Evolutionary conservation across 2,888 invertebrate genomes (phyloP), one percentile per base, ranked within the genome.

Genomic region (Ganaspis brasiliensis): DNA sequence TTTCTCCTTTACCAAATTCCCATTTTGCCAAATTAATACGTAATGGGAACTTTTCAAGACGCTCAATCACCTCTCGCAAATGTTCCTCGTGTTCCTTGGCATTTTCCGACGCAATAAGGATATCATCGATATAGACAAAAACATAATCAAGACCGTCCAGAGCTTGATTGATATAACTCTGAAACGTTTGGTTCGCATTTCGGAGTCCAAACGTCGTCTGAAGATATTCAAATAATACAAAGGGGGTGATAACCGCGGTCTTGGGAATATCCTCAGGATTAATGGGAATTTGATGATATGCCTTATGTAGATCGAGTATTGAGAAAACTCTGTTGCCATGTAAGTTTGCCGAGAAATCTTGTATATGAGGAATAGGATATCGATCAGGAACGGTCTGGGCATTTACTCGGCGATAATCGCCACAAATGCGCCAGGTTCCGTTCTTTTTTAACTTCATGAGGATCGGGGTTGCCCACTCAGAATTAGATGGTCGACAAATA

Each of bases 401-500:
- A 56, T 77, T 74, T 1, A 77, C 70, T 10, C 37, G 35, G n/a
- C 74, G 37, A 52, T 67, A 78, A n/a, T 78, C n/a, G n/a, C n/a
- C n/a, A n/a, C n/a, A n/a, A n/a, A n/a, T n/a, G n/a, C n/a, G n/a
- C n/a, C n/a, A n/a, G 1, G 19, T 72, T 4, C 74, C 78, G 52
- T 74, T 45, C 55, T 83, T 85, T 74, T 87, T 90, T 8, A 74
- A 74, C 1, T 84, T 87, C 49, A 89, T 63, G 74, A 88, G 89
- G 0, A 92, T 79, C 1, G 90, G 92, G 6, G 49, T 49, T n/a
- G 49, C 49, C 49, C 49, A 49, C 6, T 84, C 79, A 55, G 91
- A 90, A 5, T 86, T 88, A 0, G 91, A 92, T 0, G 90, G 92
- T 2, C 91, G 84, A 40, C 90, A 90, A n/a, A 92, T 91, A 0